Conservation (phyloP, 2,797 vertebrate species). For the Esox masquinongy region DNA sequence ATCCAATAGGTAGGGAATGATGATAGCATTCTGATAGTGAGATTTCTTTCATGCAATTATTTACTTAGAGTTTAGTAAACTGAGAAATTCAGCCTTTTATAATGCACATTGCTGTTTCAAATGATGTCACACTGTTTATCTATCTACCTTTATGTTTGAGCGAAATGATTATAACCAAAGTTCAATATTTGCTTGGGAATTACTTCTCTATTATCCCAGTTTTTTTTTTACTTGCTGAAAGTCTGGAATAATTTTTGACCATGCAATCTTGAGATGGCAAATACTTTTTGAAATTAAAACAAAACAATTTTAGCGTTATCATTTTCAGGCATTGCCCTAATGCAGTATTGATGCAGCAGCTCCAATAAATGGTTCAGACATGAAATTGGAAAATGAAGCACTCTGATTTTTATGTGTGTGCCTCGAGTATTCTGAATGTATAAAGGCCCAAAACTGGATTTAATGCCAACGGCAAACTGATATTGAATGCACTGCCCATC, state of each 20-base stretch:
- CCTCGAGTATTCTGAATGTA: background rate
- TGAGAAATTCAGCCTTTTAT: constrained; percentile 35
- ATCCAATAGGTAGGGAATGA: constrained; percentile 13
- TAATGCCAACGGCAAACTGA: background rate
- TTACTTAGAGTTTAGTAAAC: constrained; percentile 19
- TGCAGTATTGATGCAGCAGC: constrained; percentile 50
- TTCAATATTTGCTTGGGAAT: background rate
- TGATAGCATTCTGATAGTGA: constrained; percentile 52
- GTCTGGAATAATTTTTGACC: constrained; percentile 18
- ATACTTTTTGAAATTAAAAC: constrained; percentile 37
- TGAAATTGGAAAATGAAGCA: constrained; percentile 31
- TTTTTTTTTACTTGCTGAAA: constrained; percentile 9
- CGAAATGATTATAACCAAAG: constrained; percentile 8
- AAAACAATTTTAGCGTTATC: constrained; percentile 12
- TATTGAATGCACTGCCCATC: background rate
- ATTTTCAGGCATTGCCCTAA: constrained; percentile 34
- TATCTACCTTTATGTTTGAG: background rate
- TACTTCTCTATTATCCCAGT: constrained; percentile 16
- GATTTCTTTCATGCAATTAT: no score
- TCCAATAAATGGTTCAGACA: constrained; percentile 37
- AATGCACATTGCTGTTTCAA: no score
- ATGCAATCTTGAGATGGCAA: constrained; percentile 17
- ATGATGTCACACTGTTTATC: background rate
- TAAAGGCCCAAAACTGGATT: background rate
- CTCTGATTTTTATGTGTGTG: constrained; percentile 20